Evolutionary conservation across 2,113 vertebrate genomes (phyloP).

Genomic region (Canis aureus): DNA sequence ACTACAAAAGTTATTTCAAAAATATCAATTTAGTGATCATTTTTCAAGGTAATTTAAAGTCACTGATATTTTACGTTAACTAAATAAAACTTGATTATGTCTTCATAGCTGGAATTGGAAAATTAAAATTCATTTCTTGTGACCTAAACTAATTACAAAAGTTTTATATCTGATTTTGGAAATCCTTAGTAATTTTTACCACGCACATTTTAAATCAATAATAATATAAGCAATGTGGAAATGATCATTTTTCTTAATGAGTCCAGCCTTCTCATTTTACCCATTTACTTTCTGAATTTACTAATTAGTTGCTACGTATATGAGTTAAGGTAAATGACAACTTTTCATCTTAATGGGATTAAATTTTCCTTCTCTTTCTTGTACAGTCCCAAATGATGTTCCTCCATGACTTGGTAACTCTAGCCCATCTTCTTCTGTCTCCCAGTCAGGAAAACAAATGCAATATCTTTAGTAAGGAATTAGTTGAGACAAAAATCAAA

Average conservation of each 20-base stretch:
- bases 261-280: background rate
- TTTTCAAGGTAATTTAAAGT: conserved; percentile 36
- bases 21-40: background rate
- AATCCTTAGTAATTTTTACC: background rate
- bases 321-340: background rate
- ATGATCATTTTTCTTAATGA: background rate
- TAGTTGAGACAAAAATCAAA: background rate
- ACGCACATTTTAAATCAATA: conserved; percentile 43
- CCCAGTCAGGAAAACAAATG: background rate
- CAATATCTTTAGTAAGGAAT: background rate
- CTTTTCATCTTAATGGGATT: background rate
- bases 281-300: conserved; percentile 33
- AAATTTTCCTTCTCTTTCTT: background rate
- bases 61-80: background rate
- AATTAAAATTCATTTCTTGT: conserved; percentile 40
- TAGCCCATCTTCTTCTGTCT: background rate
- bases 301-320: background rate
- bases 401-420: background rate
- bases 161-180: background rate
- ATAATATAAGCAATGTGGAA: background rate
- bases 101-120: background rate
- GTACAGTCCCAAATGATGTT: background rate
- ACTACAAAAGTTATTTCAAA: background rate
- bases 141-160: background rate
- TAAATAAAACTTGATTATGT: background rate